phyloP scores from a whole-genome alignment of 1,140 invertebrate species.

The Bombus cullumanus region DNA sequence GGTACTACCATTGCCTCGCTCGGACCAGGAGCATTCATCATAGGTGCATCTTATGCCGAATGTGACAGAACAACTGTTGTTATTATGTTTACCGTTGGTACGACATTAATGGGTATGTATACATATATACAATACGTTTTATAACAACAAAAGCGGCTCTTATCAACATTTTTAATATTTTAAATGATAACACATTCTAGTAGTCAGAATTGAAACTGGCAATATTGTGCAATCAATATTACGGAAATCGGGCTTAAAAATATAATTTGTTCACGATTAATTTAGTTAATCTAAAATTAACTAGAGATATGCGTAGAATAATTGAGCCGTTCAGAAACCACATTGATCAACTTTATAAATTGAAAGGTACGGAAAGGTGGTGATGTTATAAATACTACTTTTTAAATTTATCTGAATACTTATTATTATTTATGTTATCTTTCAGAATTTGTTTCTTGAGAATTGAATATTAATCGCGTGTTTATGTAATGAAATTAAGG shows the following conservation, averaged over 20 bases:
- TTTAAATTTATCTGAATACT: no score
- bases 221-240: not conserved
- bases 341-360: no score
- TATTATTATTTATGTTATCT: no score
- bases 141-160: not conserved
- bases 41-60: conserved; percentile 85
- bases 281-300: no score
- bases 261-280: not conserved
- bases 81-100: conserved; percentile 87
- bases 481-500: no score
- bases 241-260: not conserved
- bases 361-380: no score
- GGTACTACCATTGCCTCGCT: conserved; percentile 85
- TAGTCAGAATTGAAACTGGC: not conserved
- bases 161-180: not conserved
- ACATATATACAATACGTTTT: not conserved
- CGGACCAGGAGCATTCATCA: conserved; percentile 84
- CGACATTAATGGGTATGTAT: conserved; percentile 86
- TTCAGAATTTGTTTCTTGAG: no score
- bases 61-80: conserved; percentile 85
- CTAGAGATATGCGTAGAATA: no score
- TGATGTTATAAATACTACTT: no score
- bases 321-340: no score
- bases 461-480: no score
- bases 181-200: not conserved